Evolutionary conservation across 2,113 vertebrate genomes (phyloP).

Genomic region (Planiliza haematocheilus): DNA sequence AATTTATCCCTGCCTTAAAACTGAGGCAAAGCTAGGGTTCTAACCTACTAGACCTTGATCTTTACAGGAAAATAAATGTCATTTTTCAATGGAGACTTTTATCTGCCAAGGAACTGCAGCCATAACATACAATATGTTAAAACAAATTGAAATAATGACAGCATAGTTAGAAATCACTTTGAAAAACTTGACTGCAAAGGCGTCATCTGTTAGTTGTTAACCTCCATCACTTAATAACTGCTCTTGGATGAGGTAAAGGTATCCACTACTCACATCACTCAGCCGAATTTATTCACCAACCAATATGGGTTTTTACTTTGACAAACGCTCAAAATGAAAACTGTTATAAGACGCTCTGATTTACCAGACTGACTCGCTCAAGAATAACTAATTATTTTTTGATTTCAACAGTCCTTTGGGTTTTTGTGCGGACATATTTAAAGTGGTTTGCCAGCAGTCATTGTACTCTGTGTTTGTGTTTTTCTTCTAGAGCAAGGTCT

Average conservation of each 20-base stretch:
- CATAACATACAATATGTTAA: neutral
- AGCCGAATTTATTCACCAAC: neutral
- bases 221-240: neutral
- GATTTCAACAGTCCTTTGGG: constrained; percentile 1
- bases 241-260: neutral
- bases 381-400: neutral
- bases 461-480: neutral
- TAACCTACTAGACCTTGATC: neutral
- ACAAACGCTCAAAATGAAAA: neutral
- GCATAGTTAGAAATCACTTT: neutral
- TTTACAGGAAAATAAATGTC: neutral
- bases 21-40: neutral
- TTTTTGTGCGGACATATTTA: neutral
- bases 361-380: neutral
- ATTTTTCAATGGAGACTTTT: neutral
- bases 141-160: neutral
- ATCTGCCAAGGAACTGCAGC: neutral
- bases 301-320: neutral
- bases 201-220: neutral
- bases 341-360: fast-evolving
- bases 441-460: neutral
- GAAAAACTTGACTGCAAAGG: neutral
- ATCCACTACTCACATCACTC: neutral
- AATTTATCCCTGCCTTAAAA: neutral
- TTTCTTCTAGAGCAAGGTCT: constrained; percentile 90